These are phyloP conservation scores for Lutra lutra DNA, from an alignment of 2,797 vertebrate species.

Conservation along the genomic window DNA sequence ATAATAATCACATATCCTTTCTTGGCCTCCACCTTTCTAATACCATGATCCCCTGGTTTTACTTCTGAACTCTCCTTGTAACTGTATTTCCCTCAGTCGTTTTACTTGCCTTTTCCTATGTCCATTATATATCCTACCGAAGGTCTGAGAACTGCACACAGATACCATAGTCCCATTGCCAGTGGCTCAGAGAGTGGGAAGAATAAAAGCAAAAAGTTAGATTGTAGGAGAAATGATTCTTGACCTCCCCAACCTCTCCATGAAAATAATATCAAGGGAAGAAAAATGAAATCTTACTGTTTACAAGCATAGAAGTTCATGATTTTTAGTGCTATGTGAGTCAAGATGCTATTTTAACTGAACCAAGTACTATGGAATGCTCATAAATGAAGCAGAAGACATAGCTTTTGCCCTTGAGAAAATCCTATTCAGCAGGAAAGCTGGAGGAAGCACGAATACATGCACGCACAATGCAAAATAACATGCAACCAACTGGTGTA, in stretches of 20 bases:
- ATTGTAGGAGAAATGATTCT: slow-evolving; percentile 15
- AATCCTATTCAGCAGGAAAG: background rate
- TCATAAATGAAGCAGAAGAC: slow-evolving; percentile 51
- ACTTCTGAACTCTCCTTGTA: background rate
- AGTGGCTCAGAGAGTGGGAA: background rate
- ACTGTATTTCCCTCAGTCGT: slow-evolving; percentile 11
- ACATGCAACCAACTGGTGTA: slow-evolving; percentile 33
- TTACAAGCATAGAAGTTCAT: slow-evolving; percentile 29
- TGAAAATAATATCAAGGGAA: slow-evolving; percentile 42
- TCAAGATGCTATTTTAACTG: slow-evolving; percentile 28
- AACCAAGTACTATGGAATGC: background rate
- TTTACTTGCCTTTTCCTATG: slow-evolving; percentile 23
- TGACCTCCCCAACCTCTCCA: background rate
- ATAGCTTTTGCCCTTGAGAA: slow-evolving; percentile 21
- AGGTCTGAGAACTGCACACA: background rate
- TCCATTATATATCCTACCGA: background rate
- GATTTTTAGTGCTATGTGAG: slow-evolving; percentile 43
- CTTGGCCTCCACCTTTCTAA: background rate
- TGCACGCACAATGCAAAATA: background rate
- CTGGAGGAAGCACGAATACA: background rate
- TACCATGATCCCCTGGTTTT: slow-evolving; percentile 10
- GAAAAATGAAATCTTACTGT: background rate
- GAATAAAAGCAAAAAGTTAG: slow-evolving; percentile 40
- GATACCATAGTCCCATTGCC: background rate
- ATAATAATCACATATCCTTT: background rate